These are phyloP conservation scores for Chrysemys picta DNA, from an alignment of 2,113 vertebrate species.

Conservation along the genomic window DNA sequence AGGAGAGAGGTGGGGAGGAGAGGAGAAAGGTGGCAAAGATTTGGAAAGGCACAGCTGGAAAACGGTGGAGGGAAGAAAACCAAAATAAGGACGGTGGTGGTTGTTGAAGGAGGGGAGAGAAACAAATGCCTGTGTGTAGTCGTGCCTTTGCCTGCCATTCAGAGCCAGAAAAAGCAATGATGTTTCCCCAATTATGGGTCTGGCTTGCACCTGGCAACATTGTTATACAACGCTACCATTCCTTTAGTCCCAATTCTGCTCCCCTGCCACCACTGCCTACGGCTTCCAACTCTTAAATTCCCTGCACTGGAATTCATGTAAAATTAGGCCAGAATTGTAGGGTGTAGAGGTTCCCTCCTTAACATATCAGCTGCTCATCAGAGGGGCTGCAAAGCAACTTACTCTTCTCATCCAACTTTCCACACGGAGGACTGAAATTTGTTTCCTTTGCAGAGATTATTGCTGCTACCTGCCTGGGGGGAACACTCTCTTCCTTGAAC, in stretches of 20 bases:
- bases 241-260: neutral
- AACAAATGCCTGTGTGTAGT: neutral
- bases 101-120: neutral
- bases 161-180: neutral
- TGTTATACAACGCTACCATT: neutral
- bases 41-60: neutral
- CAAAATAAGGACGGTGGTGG: neutral
- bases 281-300: neutral
- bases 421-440: neutral
- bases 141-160: neutral
- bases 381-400: neutral
- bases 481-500: constrained; percentile 33
- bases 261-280: neutral
- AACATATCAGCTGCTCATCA: neutral
- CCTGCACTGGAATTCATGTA: neutral
- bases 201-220: neutral
- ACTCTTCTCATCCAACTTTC: neutral
- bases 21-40: neutral
- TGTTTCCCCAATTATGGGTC: neutral
- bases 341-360: neutral
- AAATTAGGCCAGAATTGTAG: neutral
- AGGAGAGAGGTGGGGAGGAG: neutral
- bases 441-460: neutral
- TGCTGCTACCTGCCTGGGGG: constrained; percentile 29
- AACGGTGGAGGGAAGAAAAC: neutral